A percentile compares a stretch with the other conserved stretches of the same genome.
Conservation (phyloP, 2,113 vertebrate species). For the Gila orcuttii region DNA sequence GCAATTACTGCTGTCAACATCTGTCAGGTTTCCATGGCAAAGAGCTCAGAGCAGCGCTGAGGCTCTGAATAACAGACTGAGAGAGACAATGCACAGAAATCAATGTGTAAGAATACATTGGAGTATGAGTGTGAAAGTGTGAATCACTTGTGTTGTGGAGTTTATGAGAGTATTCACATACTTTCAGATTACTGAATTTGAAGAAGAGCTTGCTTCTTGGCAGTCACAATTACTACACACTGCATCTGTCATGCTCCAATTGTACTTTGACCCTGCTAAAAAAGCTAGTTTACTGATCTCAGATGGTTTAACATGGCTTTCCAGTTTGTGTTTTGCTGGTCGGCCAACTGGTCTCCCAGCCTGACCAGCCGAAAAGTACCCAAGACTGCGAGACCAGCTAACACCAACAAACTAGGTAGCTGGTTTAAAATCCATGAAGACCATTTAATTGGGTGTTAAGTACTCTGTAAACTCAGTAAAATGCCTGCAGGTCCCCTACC, state of each 20-base stretch:
- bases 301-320: neutral
- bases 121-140: slow-evolving; percentile 9
- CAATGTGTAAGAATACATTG: neutral
- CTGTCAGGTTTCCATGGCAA: slow-evolving; percentile 37
- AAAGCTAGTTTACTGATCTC: neutral
- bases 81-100: slow-evolving; percentile 17
- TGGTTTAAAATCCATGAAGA: neutral
- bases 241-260: neutral
- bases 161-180: neutral
- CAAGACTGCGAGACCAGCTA: neutral
- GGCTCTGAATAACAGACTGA: neutral
- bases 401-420: neutral
- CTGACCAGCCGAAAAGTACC: neutral
- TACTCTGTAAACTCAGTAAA: no score
- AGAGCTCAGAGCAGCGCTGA: neutral
- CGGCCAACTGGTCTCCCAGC: neutral
- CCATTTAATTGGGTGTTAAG: neutral
- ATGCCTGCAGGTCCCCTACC: no score
- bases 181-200: neutral
- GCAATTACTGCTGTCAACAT: slow-evolving; percentile 42
- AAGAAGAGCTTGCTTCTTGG: neutral
- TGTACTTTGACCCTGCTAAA: neutral
- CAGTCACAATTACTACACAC: neutral
- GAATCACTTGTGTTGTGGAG: neutral
- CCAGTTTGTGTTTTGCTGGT: neutral